Evolutionary conservation across 2,888 invertebrate genomes (phyloP).

Genomic region (Synanthedon formicaeformis): DNA sequence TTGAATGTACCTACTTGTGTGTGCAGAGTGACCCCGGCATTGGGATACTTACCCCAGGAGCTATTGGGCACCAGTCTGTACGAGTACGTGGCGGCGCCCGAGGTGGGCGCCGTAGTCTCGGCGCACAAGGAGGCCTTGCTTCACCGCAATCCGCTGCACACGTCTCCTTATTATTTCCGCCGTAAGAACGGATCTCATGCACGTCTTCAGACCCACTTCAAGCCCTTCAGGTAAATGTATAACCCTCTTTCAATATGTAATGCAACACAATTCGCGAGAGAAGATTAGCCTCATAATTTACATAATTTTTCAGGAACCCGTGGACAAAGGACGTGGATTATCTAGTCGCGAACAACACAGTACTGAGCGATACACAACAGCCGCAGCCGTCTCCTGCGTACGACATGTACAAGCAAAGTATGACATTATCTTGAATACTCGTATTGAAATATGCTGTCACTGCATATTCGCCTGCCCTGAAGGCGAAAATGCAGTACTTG

Average conservation of each 20-base stretch:
- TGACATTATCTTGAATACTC: conserved; percentile 11
- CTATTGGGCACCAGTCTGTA: conserved; percentile 92
- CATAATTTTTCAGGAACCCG: conserved; percentile 73
- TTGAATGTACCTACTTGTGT: too few species aligned
- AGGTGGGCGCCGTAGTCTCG: conserved; percentile 82
- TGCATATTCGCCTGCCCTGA: too few species aligned
- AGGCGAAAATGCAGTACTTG: too few species aligned
- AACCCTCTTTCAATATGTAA: background rate
- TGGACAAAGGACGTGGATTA: conserved; percentile 96
- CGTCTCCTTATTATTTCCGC: conserved; percentile 83
- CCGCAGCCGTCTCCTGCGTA: conserved; percentile 14
- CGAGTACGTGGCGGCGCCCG: conserved; percentile 89
- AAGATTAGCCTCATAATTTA: too few species aligned
- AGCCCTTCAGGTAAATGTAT: conserved; percentile 75
- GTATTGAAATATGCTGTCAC: too few species aligned
- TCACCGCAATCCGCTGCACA: conserved; percentile 71
- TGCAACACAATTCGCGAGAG: too few species aligned
- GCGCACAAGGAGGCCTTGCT: conserved; percentile 85
- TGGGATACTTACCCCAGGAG: conserved; percentile 94
- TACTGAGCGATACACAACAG: conserved; percentile 50
- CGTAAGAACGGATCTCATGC: conserved; percentile 82
- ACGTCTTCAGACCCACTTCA: conserved; percentile 86
- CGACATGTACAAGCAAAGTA: conserved; percentile 36
- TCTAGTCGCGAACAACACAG: conserved; percentile 87
- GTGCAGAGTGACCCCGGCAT: conserved; percentile 83